phyloP scores from a whole-genome alignment of 1,140 invertebrate genomes.

The Frieseomelitta varia region DNA sequence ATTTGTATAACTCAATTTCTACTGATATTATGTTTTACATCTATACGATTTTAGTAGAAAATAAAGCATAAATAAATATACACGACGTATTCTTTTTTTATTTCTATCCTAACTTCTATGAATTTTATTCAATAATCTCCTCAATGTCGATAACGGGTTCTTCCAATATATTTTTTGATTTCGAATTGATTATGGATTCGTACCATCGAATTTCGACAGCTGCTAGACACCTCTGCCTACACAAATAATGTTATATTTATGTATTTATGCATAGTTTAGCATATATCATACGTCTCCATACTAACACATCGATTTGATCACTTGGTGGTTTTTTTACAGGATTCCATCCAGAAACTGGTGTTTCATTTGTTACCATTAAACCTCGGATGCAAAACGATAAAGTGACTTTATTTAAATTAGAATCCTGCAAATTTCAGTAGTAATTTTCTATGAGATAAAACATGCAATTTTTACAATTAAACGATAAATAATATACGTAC shows the following conservation, averaged over 20 bases:
- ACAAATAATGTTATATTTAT: slow-evolving; percentile 23
- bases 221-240: slow-evolving; percentile 70
- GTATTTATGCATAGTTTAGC: slow-evolving; percentile 19
- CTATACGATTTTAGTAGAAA: slow-evolving; percentile 18
- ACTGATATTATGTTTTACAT: slow-evolving; percentile 21
- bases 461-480: neutral
- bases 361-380: slow-evolving; percentile 87
- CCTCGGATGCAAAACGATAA: slow-evolving; percentile 84
- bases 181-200: slow-evolving; percentile 64
- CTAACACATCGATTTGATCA: slow-evolving; percentile 71
- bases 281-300: slow-evolving; percentile 24
- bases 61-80: slow-evolving; percentile 32
- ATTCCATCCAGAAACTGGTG: slow-evolving; percentile 87
- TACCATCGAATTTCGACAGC: slow-evolving; percentile 74
- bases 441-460: neutral
- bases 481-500: slow-evolving; percentile 74
- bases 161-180: slow-evolving; percentile 41
- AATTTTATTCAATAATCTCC: slow-evolving; percentile 59
- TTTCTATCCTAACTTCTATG: neutral
- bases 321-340: slow-evolving; percentile 85
- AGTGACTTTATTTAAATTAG: slow-evolving; percentile 72
- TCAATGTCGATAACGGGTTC: slow-evolving; percentile 36
- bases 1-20: neutral
- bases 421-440: slow-evolving; percentile 66
- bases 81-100: neutral